Percentiles rank a stretch among this genome's conserved stretches.
Conservation (phyloP, 2,113 vertebrate genomes). For the Pituophis catenifer region DNA sequence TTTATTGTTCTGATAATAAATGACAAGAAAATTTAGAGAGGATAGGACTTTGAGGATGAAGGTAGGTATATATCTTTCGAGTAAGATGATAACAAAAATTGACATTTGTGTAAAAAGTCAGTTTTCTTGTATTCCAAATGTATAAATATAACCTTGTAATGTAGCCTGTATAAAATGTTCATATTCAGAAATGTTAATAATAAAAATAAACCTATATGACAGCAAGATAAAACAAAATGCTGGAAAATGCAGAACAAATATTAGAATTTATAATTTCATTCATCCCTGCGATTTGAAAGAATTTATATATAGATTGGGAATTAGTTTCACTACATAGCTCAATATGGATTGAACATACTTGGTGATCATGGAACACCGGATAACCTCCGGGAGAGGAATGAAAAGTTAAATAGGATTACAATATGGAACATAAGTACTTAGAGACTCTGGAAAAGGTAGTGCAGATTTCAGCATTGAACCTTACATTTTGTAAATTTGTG, state of each 20-base stretch:
- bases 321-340: not conserved
- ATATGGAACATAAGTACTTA: not conserved
- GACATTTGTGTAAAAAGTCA: not conserved
- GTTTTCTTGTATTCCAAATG: not conserved
- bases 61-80: not conserved
- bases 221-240: not conserved
- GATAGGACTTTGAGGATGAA: not conserved
- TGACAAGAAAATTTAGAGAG: not conserved
- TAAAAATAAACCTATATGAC: not conserved
- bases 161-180: not conserved
- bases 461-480: not conserved
- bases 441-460: not conserved
- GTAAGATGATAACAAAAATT: not conserved
- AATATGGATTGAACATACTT: not conserved
- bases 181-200: not conserved
- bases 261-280: not conserved
- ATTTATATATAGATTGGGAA: not conserved
- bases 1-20: not conserved
- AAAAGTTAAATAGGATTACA: not conserved
- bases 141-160: not conserved
- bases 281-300: not conserved
- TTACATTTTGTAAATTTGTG: not conserved
- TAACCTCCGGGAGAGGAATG: not conserved
- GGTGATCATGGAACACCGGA: not conserved
- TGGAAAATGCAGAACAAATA: not conserved